A percentile compares a stretch with the other conserved stretches of the same genome.
phyloP scores from a whole-genome alignment of 2,888 invertebrate species.

The Nyleta sp. region DNA sequence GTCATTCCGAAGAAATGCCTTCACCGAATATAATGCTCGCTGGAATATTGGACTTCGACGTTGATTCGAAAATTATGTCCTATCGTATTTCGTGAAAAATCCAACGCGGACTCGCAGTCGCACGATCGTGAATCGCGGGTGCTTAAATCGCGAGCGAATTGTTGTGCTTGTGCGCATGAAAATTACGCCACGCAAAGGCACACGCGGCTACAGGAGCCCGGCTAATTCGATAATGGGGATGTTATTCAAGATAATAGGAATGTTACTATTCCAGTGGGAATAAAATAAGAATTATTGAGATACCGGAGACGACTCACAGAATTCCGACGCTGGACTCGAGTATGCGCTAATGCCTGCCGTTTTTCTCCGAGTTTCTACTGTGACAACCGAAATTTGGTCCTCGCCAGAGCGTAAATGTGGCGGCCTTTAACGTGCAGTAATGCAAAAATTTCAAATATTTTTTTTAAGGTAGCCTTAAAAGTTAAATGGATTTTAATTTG shows the following conservation, averaged over 20 bases:
- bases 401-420: too few relatives aligned
- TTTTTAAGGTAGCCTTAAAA: too few relatives aligned
- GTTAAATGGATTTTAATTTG: too few relatives aligned
- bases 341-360: constrained; percentile 78
- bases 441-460: too few relatives aligned
- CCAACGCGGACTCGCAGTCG: not conserved
- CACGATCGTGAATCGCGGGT: not conserved
- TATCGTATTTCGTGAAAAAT: constrained; percentile 17
- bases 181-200: constrained; percentile 8
- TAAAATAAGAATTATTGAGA: constrained; percentile 54
- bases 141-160: constrained; percentile 23
- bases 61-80: constrained; percentile 57
- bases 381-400: not conserved
- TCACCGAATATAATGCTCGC: constrained; percentile 34
- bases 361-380: constrained; percentile 67
- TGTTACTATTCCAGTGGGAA: constrained; percentile 11
- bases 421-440: too few relatives aligned
- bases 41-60: constrained; percentile 34
- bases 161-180: not conserved
- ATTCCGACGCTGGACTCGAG: constrained; percentile 69
- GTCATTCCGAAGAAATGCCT: constrained; percentile 31
- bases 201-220: constrained; percentile 1
- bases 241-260: constrained; percentile 31
- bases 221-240: constrained; percentile 42
- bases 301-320: constrained; percentile 49